phyloP scores from a whole-genome alignment of 2,888 invertebrate species.

The Antheraea assamensis region DNA sequence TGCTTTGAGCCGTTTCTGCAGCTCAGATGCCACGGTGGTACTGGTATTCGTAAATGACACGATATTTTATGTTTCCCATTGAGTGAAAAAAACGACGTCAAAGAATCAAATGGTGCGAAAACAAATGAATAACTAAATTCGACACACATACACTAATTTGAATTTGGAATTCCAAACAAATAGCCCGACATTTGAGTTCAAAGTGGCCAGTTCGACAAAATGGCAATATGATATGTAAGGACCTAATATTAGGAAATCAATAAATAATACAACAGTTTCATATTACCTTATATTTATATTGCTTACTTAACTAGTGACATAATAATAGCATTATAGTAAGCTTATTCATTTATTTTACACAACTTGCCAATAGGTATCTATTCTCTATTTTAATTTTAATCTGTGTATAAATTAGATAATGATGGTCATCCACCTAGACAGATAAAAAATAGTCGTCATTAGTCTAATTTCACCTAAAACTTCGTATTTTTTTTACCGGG shows the following conservation, averaged over 20 bases:
- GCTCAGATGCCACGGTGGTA: no score
- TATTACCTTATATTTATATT: constrained; percentile 82
- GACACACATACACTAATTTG: no score
- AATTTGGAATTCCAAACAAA: no score
- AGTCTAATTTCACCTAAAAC: constrained; percentile 76
- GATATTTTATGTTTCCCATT: no score
- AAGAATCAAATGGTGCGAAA: no score
- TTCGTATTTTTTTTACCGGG: constrained; percentile 57
- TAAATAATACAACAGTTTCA: constrained; percentile 57
- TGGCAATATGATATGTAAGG: no score
- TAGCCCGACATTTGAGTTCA: no score
- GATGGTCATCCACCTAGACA: constrained; percentile 80
- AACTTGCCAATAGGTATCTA: constrained; percentile 79
- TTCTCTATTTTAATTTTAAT: constrained; percentile 58
- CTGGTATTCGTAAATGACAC: no score
- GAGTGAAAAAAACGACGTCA: no score
- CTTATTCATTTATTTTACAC: constrained; percentile 82
- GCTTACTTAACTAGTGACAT: constrained; percentile 83
- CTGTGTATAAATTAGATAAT: constrained; percentile 81
- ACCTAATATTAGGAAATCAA: constrained; percentile 1
- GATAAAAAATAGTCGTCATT: constrained; percentile 79
- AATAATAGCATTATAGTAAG: constrained; percentile 81
- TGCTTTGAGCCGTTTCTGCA: no score
- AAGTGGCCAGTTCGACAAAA: no score
- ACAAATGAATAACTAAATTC: no score